Evolutionary conservation across 64 coral and sea anemone species (phyloP), one percentile per base, ranked within the genome.

Genomic region (Porites lutea): DNA sequence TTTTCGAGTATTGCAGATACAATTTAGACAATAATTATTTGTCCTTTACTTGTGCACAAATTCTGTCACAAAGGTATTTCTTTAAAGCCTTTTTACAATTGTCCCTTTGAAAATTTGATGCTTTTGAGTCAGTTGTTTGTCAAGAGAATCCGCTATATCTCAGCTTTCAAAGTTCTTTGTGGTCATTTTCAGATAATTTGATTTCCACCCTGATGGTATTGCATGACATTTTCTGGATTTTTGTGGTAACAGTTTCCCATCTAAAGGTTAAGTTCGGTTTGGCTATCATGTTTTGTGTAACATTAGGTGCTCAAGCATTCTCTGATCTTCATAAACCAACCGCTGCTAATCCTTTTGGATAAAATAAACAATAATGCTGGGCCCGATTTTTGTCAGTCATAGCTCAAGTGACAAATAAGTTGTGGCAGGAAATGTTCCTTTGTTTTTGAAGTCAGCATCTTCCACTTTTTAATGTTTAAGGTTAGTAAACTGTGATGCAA

Each of bases 181-280:
- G 22, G 67, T 20, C 74, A 47, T 59, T 74, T 20, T 60, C 8
- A 13, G 86, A 59, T 64, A 88, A 58, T 16, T 73, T 60, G 10
- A 55, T 75, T 75, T 75, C 8, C 44, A 20, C 6, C 6, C 55
- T 59, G 12, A 19, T 6, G 71, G 69, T 58, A 90, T 90, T 89
- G 78, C 94, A 89, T 89, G 92, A 89, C 93, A 95, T 95, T 78
- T 87, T 91, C 67, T 18, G 19, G 43, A 95, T 95, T 91, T 88
- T 82, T 91, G 46, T 80, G 78, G 78, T 78, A 91, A 75, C 70
- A 71, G 52, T 57, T 77, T 78, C 61, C 62, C 52, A 45, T 91
- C 79, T 70, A 91, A 95, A 95, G 82, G 71, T 87, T 75, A 3
- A 20, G 27, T 0, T 37, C 27, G 27, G 27, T 37, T 37, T 37